Evolutionary conservation across 35 echinoderm and acorn worm species (phyloP).

Genomic region (Holothuria glaberrima): DNA sequence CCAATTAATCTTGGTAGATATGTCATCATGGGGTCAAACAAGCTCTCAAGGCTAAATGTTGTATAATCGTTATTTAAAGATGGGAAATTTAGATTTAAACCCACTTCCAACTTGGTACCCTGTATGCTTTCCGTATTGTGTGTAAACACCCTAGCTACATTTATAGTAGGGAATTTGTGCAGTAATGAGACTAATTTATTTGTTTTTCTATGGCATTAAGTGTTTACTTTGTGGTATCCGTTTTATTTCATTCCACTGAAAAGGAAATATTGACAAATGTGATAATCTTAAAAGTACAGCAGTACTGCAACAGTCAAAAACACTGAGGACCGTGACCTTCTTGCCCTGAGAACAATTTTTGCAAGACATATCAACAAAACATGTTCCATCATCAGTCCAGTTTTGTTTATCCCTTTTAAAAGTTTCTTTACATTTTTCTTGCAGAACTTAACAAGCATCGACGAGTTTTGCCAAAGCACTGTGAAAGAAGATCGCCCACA

Average conservation of each 20-base stretch:
- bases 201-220: not conserved
- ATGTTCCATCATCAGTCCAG: too few species aligned
- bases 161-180: not conserved
- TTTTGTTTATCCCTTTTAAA: too few species aligned
- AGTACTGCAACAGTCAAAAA: too few species aligned
- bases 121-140: not conserved
- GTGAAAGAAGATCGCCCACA: too few species aligned
- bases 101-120: constrained; percentile 8
- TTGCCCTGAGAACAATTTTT: too few species aligned
- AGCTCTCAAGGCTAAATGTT: constrained; percentile 6
- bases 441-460: too few species aligned
- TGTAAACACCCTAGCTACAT: constrained; percentile 17
- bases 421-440: too few species aligned
- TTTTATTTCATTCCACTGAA: not conserved
- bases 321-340: too few species aligned
- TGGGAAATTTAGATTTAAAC: not conserved
- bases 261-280: not conserved
- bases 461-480: not conserved
- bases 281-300: too few species aligned
- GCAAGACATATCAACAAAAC: too few species aligned
- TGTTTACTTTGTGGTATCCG: constrained; percentile 14
- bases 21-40: constrained; percentile 12
- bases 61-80: not conserved
- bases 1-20: not conserved
- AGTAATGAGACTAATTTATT: constrained; percentile 12